Evolutionary conservation across 1,140 invertebrate species (phyloP).

Genomic region (Cotesia glomerata): DNA sequence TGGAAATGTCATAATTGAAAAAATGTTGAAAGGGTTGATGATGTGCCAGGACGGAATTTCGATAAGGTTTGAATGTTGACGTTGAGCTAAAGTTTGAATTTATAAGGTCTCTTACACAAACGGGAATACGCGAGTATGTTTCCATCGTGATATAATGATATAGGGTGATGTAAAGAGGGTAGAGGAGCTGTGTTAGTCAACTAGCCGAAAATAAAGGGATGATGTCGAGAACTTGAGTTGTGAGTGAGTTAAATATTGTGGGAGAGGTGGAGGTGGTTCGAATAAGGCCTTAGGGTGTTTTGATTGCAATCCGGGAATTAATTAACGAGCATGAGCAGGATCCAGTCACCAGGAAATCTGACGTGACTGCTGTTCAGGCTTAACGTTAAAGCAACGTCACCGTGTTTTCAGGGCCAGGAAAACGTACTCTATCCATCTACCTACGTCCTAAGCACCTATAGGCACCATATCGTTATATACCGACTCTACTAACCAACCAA

Average conservation of each 20-base stretch:
- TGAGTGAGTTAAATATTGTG: neutral
- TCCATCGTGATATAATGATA: too few relatives aligned
- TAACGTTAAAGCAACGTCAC: slow-evolving; percentile 27
- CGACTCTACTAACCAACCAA: neutral
- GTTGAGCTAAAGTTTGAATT: slow-evolving; percentile 6
- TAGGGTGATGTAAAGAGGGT: neutral
- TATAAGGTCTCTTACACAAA: neutral
- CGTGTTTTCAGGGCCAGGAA: slow-evolving; percentile 9
- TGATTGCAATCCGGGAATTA: slow-evolving; percentile 52
- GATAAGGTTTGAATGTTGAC: neutral
- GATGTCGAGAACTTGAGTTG: neutral
- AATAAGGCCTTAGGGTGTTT: slow-evolving; percentile 38
- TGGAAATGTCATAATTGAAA: slow-evolving; percentile 2
- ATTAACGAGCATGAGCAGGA: slow-evolving; percentile 47
- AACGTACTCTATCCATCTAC: neutral
- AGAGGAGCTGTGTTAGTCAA: neutral
- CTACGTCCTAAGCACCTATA: too few relatives aligned
- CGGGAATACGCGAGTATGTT: too few relatives aligned
- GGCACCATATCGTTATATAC: neutral
- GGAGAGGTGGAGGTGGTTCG: slow-evolving; percentile 20
- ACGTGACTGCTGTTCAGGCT: slow-evolving; percentile 47
- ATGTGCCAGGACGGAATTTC: neutral
- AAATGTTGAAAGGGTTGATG: neutral
- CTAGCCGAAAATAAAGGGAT: neutral
- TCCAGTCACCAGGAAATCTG: slow-evolving; percentile 43